Base-by-base conservation (phyloP, 1,140 invertebrate genomes). In the Drosophila funebris region DNA sequence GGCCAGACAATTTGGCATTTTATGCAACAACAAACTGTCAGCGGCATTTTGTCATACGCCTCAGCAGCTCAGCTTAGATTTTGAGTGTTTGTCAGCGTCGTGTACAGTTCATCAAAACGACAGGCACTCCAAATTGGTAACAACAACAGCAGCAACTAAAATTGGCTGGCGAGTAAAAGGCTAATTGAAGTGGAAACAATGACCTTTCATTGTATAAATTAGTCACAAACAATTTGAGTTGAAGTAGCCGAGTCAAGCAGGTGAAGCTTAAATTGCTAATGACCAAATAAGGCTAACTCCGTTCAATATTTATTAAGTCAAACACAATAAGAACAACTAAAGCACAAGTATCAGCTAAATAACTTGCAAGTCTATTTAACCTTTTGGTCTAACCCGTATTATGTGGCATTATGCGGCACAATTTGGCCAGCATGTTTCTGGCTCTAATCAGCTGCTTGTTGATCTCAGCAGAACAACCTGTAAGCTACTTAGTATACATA, bases 111-210 rank as follows among this genome's bases (percentile, higher is more conserved):
- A 72, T 72, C 76, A 75, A 76, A 54, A 9, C 41, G 46, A 71
- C 57, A 71, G 54, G 18, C 73, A 74, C 78, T 87, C 78, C 66
- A 54, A 78, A 70, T 87, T 85, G 82, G 82, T 69, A 76, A 60
- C n/a, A 48, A 41, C 60, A 46, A 31, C 43, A 68, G 43, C 20
- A 56, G 33, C 33, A 56, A 50, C 27, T 18, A 44, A 53, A 43
- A 56, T 36, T 44, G 54, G 29, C 33, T 39, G 41, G 18, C 60
- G 54, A 72, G 37, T 56, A 61, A 85, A 78, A 75, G 82, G 78
- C 82, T 87, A 85, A 85, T 85, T 82, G 82, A 82, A 78, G 82
- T 85, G 82, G 83, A 82, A 87, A 88, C 82, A 88, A 87, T 82
- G 83, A 87, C 82, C 82, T 87, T 87, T 87, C 82, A 54, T 70